These are phyloP conservation scores for Dinomys branickii DNA, from an alignment of 2,113 vertebrate species.

Conservation along the genomic window DNA sequence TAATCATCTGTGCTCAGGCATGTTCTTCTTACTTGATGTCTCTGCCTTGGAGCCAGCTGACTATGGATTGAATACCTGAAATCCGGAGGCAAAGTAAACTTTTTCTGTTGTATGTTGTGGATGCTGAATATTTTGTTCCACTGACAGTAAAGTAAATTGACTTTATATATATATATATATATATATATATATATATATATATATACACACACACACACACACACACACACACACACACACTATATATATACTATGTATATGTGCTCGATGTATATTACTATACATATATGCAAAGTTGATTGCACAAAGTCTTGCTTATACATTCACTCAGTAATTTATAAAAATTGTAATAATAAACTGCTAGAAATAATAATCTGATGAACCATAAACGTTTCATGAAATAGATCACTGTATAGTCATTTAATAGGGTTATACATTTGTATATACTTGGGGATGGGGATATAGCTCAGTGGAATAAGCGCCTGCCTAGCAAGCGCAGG, in stretches of 20 bases:
- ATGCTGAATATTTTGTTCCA: background rate
- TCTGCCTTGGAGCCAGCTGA: background rate
- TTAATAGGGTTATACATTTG: background rate
- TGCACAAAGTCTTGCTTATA: background rate
- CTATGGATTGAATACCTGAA: background rate
- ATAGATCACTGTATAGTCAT: background rate
- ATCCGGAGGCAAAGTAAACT: background rate
- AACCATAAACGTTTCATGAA: background rate
- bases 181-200: too few relatives aligned
- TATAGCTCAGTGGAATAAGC: too few relatives aligned
- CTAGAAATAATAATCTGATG: background rate
- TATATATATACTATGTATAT: background rate
- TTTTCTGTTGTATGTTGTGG: background rate
- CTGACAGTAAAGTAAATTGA: background rate
- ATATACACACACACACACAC: too few relatives aligned
- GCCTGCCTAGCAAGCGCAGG: too few relatives aligned
- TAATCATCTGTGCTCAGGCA: background rate
- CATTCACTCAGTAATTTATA: background rate
- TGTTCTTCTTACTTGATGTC: background rate
- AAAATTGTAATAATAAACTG: background rate
- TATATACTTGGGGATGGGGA: too few relatives aligned
- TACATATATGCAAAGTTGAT: background rate
- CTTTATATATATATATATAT: too few relatives aligned
- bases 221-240: background rate
- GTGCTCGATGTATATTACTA: background rate